phyloP scores from a whole-genome alignment of 1,140 invertebrate species.

The Sesamia nonagrioides region DNA sequence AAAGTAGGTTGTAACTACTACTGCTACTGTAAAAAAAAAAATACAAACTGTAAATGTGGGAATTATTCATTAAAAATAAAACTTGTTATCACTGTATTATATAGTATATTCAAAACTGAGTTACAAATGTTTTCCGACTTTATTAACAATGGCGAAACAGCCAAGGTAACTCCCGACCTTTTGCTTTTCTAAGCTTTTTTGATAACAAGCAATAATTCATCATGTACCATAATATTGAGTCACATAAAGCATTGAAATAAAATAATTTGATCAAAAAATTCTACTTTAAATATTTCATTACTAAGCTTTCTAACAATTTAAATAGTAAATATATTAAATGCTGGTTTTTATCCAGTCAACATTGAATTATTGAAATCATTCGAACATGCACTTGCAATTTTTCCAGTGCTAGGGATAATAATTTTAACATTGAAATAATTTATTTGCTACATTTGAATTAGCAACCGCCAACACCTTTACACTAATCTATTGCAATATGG shows the following conservation, averaged over 20 bases:
- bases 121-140: conserved; percentile 83
- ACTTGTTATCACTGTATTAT: conserved; percentile 67
- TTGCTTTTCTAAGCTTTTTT: conserved; percentile 73
- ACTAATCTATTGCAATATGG: conserved; percentile 35
- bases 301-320: conserved; percentile 85
- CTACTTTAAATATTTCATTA: conserved; percentile 84
- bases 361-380: conserved; percentile 72
- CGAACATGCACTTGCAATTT: conserved; percentile 74
- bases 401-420: not conserved
- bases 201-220: conserved; percentile 79
- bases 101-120: conserved; percentile 86
- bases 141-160: conserved; percentile 78
- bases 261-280: conserved; percentile 86
- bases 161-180: conserved; percentile 74
- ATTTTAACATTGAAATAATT: conserved; percentile 34
- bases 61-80: conserved; percentile 58
- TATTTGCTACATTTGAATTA: conserved; percentile 24
- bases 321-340: conserved; percentile 85
- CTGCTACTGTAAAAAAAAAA: not conserved
- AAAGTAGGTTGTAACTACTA: no score
- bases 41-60: not conserved
- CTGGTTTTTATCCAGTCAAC: conserved; percentile 79
- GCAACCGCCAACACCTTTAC: conserved; percentile 21
- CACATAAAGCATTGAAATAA: conserved; percentile 84
- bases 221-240: conserved; percentile 82